phyloP scores from a whole-genome alignment of 2,113 vertebrate species.

The Malurus elegans region DNA sequence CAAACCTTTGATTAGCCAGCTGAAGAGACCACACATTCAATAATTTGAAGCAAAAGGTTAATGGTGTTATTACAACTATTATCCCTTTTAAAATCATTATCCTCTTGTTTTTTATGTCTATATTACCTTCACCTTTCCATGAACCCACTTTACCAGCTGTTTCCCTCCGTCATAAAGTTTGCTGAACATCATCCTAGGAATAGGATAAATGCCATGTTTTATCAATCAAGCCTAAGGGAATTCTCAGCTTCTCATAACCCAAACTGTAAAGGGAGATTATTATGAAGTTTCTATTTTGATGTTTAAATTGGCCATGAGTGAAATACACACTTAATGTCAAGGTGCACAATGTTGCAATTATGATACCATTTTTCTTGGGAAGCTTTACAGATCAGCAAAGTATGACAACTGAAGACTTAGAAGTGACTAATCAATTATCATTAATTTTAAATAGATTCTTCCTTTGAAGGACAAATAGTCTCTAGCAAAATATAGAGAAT shows the following conservation, averaged over 20 bases:
- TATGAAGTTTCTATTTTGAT: slow-evolving; percentile 82
- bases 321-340: slow-evolving; percentile 72
- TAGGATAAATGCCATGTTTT: slow-evolving; percentile 89
- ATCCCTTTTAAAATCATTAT: slow-evolving; percentile 92
- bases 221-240: slow-evolving; percentile 94
- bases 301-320: slow-evolving; percentile 77
- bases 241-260: slow-evolving; percentile 75
- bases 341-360: slow-evolving; percentile 14
- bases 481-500: background rate
- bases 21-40: slow-evolving; percentile 74
- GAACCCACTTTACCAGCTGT: slow-evolving; percentile 97
- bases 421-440: background rate
- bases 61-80: slow-evolving; percentile 92
- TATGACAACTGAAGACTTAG: background rate
- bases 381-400: slow-evolving; percentile 27
- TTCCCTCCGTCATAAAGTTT: slow-evolving; percentile 90
- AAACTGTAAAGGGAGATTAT: slow-evolving; percentile 78
- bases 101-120: slow-evolving; percentile 89
- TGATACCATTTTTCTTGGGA: background rate
- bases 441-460: background rate
- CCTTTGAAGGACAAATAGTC: background rate
- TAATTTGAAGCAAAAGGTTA: slow-evolving; percentile 89
- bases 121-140: slow-evolving; percentile 97
- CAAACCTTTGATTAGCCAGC: slow-evolving; percentile 75
- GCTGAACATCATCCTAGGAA: slow-evolving; percentile 87